Evolutionary conservation across 2,797 vertebrate genomes (phyloP).

Genomic region (Smutsia gigantea): DNA sequence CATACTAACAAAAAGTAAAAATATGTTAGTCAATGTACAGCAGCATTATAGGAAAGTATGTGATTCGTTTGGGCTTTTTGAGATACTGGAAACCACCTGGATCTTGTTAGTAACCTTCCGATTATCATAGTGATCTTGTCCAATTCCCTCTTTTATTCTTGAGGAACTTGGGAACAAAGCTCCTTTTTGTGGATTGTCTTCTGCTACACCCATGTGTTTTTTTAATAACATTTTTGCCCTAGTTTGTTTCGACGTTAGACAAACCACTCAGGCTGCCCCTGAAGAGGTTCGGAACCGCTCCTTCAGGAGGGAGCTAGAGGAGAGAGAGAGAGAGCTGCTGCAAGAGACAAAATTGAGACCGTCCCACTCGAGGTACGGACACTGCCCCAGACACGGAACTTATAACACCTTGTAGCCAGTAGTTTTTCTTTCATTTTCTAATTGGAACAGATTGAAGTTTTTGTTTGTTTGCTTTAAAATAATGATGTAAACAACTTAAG

Average conservation of each 20-base stretch:
- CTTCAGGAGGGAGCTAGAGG: constrained; percentile 97
- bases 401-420: not conserved
- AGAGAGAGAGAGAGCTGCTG: constrained; percentile 95
- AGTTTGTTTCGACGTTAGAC: constrained; percentile 85
- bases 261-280: constrained; percentile 97
- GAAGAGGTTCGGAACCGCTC: constrained; percentile 97
- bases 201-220: not conserved
- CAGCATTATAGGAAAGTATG: not conserved
- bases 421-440: not conserved
- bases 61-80: not conserved
- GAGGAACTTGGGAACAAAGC: not conserved
- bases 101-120: not conserved
- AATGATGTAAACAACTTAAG: not conserved
- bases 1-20: not conserved
- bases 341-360: constrained; percentile 95
- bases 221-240: not conserved
- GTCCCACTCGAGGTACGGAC: constrained; percentile 92
- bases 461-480: not conserved
- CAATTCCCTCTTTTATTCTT: not conserved
- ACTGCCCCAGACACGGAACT: not conserved
- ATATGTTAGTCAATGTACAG: not conserved
- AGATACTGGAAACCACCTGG: not conserved
- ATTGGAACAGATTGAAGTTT: not conserved
- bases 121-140: not conserved
- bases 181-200: constrained; percentile 1